These are phyloP conservation scores for Dicrostonyx torquatus DNA, from an alignment of 2,797 vertebrate genomes.

Conservation along the genomic window DNA sequence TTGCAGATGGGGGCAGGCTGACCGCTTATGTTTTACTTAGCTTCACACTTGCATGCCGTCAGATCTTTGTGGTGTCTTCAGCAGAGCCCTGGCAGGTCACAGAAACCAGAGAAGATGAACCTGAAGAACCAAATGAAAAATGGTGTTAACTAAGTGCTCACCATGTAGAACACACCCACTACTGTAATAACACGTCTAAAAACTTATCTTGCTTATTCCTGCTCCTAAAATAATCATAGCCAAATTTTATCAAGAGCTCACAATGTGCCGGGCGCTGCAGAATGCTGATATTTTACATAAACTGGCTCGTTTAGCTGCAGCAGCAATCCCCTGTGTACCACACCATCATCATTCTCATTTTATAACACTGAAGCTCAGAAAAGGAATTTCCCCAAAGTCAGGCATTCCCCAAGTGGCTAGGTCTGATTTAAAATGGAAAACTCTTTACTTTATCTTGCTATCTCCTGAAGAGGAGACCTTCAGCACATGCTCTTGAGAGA, in stretches of 20 bases:
- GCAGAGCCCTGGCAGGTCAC: neutral
- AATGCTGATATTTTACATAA: slow-evolving; percentile 4
- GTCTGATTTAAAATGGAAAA: slow-evolving; percentile 45
- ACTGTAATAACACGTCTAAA: neutral
- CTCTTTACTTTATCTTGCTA: neutral
- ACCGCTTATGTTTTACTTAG: neutral
- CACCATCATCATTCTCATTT: neutral
- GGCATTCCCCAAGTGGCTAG: neutral
- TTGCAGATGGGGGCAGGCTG: neutral
- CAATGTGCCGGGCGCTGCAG: neutral
- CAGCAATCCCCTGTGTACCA: neutral
- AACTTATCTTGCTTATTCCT: slow-evolving; percentile 45
- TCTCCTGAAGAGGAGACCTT: slow-evolving; percentile 12
- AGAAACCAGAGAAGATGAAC: neutral
- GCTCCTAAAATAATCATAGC: slow-evolving; percentile 25
- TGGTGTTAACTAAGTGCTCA: neutral
- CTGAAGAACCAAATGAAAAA: neutral
- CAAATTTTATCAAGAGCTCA: slow-evolving; percentile 15
- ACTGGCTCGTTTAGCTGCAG: slow-evolving; percentile 23
- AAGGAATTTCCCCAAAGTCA: slow-evolving; percentile 19
- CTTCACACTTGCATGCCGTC: neutral
- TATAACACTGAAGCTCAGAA: slow-evolving; percentile 11
- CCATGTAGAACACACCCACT: neutral
- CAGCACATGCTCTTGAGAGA: neutral
- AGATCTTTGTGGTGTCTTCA: neutral